Evolutionary conservation across 2,113 vertebrate genomes (phyloP).

Genomic region (Triplophysa dalaica): DNA sequence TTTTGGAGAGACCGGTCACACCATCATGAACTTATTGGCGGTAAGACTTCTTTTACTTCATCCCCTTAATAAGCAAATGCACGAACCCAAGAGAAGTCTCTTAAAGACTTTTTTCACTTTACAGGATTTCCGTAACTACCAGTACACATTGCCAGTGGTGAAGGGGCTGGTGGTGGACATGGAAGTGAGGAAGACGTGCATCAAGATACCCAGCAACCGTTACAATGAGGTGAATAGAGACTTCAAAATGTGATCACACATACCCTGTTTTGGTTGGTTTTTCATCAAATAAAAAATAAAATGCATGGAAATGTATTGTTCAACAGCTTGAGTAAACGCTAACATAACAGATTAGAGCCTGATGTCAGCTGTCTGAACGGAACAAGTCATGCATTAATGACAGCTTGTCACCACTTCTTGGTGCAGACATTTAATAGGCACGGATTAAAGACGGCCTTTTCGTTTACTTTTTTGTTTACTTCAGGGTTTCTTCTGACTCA

Average conservation of each 20-base stretch:
- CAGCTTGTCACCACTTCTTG: slow-evolving; percentile 52
- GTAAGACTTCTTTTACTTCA: slow-evolving; percentile 73
- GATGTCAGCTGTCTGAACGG: slow-evolving; percentile 7
- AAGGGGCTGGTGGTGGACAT: slow-evolving; percentile 95
- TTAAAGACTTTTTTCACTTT: background rate
- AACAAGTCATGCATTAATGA: slow-evolving; percentile 50
- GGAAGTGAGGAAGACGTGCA: slow-evolving; percentile 97
- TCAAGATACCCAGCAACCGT: slow-evolving; percentile 97
- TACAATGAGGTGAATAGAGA: slow-evolving; percentile 87
- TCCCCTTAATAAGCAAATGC: background rate
- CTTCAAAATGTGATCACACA: background rate
- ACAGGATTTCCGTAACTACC: slow-evolving; percentile 98
- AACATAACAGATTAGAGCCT: background rate
- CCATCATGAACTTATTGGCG: slow-evolving; percentile 97
- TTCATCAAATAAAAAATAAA: background rate
- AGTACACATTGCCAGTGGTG: slow-evolving; percentile 93
- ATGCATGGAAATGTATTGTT: background rate
- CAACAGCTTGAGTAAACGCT: background rate
- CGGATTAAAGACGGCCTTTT: background rate
- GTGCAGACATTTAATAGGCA: background rate
- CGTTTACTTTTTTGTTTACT: background rate
- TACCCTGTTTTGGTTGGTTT: background rate
- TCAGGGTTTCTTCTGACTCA: no score
- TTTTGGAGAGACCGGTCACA: slow-evolving; percentile 97
- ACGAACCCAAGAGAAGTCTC: background rate